A percentile compares a stretch with the other conserved stretches of the same genome.
Conservation (phyloP, 2,888 invertebrate genomes). For the Hirtodrosophila cameraria region DNA sequence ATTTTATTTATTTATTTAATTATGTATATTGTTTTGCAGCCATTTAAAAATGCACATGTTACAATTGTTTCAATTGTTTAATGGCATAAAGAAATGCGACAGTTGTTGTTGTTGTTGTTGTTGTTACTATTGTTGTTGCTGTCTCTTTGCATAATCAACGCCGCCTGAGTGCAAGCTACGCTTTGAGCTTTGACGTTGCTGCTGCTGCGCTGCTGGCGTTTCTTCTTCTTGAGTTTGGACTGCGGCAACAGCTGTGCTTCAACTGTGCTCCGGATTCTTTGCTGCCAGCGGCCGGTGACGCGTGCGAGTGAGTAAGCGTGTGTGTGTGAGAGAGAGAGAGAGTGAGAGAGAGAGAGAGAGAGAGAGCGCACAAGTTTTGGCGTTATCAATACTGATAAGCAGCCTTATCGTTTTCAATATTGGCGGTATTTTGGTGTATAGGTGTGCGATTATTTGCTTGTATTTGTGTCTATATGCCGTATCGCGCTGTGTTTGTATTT, state of each 20-base stretch:
- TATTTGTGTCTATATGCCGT: conserved; percentile 8
- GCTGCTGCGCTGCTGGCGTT: conserved; percentile 11
- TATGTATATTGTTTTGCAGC: conserved; percentile 8
- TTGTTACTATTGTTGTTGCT: not conserved
- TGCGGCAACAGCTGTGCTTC: conserved; percentile 68
- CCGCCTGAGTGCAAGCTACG: conserved; percentile 16
- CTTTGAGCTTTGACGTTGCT: conserved; percentile 24
- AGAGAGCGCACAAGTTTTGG: not conserved
- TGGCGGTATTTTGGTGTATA: conserved; percentile 21
- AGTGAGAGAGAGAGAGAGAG: not conserved
- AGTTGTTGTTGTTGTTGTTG: conserved; percentile 10
- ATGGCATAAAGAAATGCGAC: conserved; percentile 11
- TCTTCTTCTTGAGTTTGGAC: conserved; percentile 24
- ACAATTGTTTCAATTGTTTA: conserved; percentile 26
- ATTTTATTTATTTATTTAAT: conserved; percentile 19
- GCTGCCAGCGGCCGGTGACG: conserved; percentile 26
- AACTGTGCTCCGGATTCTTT: conserved; percentile 50
- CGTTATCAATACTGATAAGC: conserved; percentile 66
- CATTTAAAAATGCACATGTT: conserved; percentile 21
- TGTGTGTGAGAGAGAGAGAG: not conserved
- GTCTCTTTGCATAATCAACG: conserved; percentile 39
- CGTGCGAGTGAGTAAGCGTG: conserved; percentile 20
- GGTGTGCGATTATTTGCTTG: not conserved
- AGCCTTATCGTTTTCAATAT: conserved; percentile 31
- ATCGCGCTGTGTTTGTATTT: conserved; percentile 14